Percentiles rank a stretch among this genome's conserved stretches.
These are phyloP conservation scores for Archips crataeganus DNA, from an alignment of 2,888 invertebrate genomes.

Conservation along the genomic window DNA sequence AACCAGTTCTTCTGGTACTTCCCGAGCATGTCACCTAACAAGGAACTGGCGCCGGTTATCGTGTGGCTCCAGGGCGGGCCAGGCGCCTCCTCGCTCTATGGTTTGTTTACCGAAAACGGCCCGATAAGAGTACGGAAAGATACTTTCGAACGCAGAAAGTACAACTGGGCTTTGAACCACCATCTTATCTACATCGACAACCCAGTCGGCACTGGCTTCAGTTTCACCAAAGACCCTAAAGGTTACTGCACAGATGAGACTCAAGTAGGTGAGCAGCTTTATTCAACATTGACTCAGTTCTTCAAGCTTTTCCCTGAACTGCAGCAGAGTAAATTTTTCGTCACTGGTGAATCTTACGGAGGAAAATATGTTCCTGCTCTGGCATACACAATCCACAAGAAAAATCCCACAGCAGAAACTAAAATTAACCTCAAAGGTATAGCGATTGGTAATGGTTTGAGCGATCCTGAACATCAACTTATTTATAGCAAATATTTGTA, in stretches of 20 bases:
- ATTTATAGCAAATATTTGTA: slow-evolving; percentile 92
- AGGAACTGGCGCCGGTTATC: slow-evolving; percentile 88
- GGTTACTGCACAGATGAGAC: slow-evolving; percentile 93
- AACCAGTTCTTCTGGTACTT: slow-evolving; percentile 98
- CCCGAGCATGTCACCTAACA: slow-evolving; percentile 87
- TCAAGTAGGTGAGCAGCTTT: slow-evolving; percentile 92
- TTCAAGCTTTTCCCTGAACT: slow-evolving; percentile 93
- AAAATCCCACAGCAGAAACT: slow-evolving; percentile 86
- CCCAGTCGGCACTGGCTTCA: slow-evolving; percentile 97
- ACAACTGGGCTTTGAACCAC: slow-evolving; percentile 92
- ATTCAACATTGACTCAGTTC: slow-evolving; percentile 92
- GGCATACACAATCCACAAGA: slow-evolving; percentile 89
- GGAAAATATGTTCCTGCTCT: slow-evolving; percentile 93
- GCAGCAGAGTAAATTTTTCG: slow-evolving; percentile 91
- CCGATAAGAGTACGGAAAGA: slow-evolving; percentile 81
- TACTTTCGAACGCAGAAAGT: slow-evolving; percentile 87
- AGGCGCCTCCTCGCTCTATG: slow-evolving; percentile 92
- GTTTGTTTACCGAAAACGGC: slow-evolving; percentile 94
- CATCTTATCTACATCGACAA: slow-evolving; percentile 96
- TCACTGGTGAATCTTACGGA: slow-evolving; percentile 96
- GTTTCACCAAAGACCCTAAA: slow-evolving; percentile 91
- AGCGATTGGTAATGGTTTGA: slow-evolving; percentile 92
- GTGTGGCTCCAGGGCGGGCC: slow-evolving; percentile 96
- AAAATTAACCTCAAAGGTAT: slow-evolving; percentile 90
- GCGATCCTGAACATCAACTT: slow-evolving; percentile 92